A percentile compares a stretch with the other conserved stretches of the same genome.
These are phyloP conservation scores for Bombus soroeensis DNA, from an alignment of 1,140 invertebrate genomes.

Conservation along the genomic window DNA sequence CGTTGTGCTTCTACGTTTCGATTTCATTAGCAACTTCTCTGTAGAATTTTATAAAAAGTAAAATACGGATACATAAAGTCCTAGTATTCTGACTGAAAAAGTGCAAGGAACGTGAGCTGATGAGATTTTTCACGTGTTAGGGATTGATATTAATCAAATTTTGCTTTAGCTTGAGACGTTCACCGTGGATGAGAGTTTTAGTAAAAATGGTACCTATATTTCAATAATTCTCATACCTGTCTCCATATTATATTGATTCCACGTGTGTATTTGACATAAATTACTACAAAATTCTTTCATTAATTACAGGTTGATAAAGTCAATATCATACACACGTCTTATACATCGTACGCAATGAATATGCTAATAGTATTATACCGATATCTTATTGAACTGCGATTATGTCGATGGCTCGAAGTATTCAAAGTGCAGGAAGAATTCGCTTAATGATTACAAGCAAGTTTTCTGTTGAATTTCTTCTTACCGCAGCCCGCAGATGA, in stretches of 20 bases:
- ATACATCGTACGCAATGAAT: neutral
- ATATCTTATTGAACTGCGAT: neutral
- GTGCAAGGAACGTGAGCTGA: too few relatives aligned
- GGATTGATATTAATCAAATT: too few relatives aligned
- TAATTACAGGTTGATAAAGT: too few relatives aligned
- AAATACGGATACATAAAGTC: neutral
- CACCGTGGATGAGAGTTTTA: too few relatives aligned
- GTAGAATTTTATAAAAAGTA: neutral
- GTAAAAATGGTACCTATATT: too few relatives aligned
- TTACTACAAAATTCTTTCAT: too few relatives aligned
- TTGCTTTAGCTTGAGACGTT: too few relatives aligned
- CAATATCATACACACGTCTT: neutral
- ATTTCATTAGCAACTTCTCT: neutral
- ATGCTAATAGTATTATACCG: neutral
- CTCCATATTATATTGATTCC: too few relatives aligned
- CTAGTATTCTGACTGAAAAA: neutral
- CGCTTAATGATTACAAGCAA: neutral
- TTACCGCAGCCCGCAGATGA: conserved; percentile 8
- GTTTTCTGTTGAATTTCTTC: conserved; percentile 4
- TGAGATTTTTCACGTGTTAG: too few relatives aligned
- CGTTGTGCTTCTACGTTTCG: neutral
- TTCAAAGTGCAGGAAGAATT: neutral
- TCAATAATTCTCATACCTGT: too few relatives aligned
- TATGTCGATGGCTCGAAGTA: too few relatives aligned
- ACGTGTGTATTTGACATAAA: too few relatives aligned